These are phyloP conservation scores for Cacoxenus indagator DNA, from an alignment of 2,888 invertebrate genomes.

Conservation along the genomic window DNA sequence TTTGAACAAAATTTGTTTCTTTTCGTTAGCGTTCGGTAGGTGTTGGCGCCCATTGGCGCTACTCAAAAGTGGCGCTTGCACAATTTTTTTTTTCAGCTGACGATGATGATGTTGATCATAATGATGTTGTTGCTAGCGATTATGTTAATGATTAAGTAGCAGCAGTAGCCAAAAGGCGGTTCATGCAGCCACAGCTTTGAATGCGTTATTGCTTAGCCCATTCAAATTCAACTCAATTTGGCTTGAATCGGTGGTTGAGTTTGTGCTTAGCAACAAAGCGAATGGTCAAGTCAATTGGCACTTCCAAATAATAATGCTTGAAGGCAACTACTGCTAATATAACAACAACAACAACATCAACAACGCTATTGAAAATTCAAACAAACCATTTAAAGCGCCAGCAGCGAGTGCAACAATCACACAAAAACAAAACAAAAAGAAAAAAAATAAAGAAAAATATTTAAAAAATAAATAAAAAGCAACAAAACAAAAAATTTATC, in stretches of 20 bases:
- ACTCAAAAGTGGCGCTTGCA: constrained; percentile 5
- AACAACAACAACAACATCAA: background rate
- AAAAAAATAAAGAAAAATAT: background rate
- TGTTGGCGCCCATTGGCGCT: constrained; percentile 20
- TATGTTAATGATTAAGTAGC: constrained; percentile 14
- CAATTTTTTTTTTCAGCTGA: constrained; percentile 10
- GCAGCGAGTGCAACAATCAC: constrained; percentile 32
- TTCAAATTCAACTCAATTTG: background rate
- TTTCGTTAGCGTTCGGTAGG: background rate
- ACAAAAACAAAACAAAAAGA: constrained; percentile 8
- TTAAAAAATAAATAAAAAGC: background rate
- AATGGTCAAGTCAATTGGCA: constrained; percentile 45
- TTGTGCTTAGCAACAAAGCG: background rate
- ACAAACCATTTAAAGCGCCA: constrained; percentile 46
- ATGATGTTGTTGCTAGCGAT: background rate
- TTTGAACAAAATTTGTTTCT: background rate
- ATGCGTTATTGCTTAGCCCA: background rate
- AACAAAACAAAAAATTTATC: constrained; percentile 23
- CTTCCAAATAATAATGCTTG: constrained; percentile 29
- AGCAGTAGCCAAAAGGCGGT: background rate
- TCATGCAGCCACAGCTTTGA: background rate
- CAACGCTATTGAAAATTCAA: constrained; percentile 49
- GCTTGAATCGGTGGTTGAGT: too few relatives aligned
- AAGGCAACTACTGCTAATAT: background rate
- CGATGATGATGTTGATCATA: constrained; percentile 2